phyloP scores from a whole-genome alignment of 2,797 vertebrate species.

The Anas bernieri region DNA sequence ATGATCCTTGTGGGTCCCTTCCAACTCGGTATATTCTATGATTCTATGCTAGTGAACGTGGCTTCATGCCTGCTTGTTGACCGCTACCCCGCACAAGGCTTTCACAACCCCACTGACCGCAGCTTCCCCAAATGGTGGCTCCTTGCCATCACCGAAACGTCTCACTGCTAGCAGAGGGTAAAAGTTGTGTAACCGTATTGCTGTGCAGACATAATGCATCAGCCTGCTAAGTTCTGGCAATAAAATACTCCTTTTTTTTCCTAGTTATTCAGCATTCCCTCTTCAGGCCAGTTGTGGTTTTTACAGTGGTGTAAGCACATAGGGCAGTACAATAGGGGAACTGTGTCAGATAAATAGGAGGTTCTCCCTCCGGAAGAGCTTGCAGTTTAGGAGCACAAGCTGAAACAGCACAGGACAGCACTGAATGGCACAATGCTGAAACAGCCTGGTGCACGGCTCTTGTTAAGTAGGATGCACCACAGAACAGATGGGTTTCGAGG shows the following conservation, averaged over 20 bases:
- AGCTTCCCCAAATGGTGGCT: not conserved
- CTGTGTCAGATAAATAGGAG: not conserved
- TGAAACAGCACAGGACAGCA: not conserved
- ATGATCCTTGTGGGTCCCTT: too few relatives aligned
- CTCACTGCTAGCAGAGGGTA: accelerated
- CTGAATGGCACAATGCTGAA: not conserved
- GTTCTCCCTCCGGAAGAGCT: not conserved
- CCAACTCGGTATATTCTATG: too few relatives aligned
- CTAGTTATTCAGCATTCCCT: not conserved
- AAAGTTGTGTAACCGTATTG: not conserved
- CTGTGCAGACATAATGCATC: not conserved
- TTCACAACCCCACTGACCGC: not conserved
- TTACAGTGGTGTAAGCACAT: not conserved
- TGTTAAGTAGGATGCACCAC: not conserved
- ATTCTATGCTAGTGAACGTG: not conserved
- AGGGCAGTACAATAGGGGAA: not conserved
- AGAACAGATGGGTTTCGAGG: constrained; percentile 34
- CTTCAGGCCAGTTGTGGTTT: not conserved
- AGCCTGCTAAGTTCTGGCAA: not conserved
- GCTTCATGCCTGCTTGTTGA: not conserved
- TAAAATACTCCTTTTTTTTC: not conserved
- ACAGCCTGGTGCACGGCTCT: not conserved
- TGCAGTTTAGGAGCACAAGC: not conserved
- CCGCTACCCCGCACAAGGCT: accelerated
- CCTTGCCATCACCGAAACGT: accelerated